Base-by-base conservation (phyloP, 2,113 vertebrate genomes). In the Apodemus speciosus region DNA sequence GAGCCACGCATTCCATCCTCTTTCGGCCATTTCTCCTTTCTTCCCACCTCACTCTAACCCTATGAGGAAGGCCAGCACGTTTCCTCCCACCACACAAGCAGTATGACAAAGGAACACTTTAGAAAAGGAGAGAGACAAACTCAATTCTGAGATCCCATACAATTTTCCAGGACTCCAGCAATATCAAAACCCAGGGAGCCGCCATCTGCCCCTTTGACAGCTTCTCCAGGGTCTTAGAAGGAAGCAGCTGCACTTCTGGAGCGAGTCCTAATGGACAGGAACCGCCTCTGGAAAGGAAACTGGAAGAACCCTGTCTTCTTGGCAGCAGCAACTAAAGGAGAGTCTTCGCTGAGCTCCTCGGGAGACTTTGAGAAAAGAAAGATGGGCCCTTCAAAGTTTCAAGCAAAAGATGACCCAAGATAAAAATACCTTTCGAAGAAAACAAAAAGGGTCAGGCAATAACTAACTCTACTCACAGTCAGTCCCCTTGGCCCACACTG, bases 251-350 rank as follows among this genome's bases (percentile, higher is more conserved):
- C 72, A 95, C 30, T 68, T 16, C 49, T 87, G 8, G 14, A 86
- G 16, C 35, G 18, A 66, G 9, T 64, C 71, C 83, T 72, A 72
- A 81, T 35, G 9, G 68, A 89, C 94, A 46, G 71, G 94, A 85
- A 81, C n/a, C 35, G 25, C 72, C 73, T 89, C 96, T 43, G 85
- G 69, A 51, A 85, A 49, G 43, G 49, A 92, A 81, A 84, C 13
- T 10, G 23, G 60, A 92, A 93, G 62, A 90, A 94, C 85, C 27
- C 2, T 72, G 16, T 69, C 73, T 90, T 94, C 79, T 88, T 92
- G 89, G 88, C 68, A 93, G 56, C 15, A 62, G 20, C n/a, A 86
- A 91, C 69, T 43, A 72, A 95, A 35, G n/a, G 46, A 79, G 18
- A 32, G 32, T 30, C 40, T 92, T 85, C 77, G 20, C 49, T 89